phyloP scores from a whole-genome alignment of 1,140 invertebrate genomes.

The Pseudoatta argentina region DNA sequence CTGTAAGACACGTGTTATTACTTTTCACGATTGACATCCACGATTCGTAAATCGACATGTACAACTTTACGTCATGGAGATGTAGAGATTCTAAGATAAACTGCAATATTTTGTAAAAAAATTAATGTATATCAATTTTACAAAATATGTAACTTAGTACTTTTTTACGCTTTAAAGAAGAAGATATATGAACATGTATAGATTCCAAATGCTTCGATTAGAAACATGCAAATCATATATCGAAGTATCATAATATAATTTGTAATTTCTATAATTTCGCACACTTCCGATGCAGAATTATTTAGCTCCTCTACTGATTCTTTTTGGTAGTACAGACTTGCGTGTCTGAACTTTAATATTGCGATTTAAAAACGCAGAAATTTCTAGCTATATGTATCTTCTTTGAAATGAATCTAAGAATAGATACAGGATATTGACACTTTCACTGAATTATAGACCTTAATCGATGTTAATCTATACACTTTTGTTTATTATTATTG shows the following conservation, averaged over 20 bases:
- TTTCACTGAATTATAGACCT: conserved; percentile 43
- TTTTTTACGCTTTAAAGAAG: conserved; percentile 66
- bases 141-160: conserved; percentile 46
- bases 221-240: neutral
- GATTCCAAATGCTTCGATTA: neutral
- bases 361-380: conserved; percentile 24
- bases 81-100: neutral
- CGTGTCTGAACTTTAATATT: conserved; percentile 28
- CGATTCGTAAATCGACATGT: neutral
- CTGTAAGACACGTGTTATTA: neutral
- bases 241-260: neutral
- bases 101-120: conserved; percentile 73
- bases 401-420: conserved; percentile 50
- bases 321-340: conserved; percentile 9
- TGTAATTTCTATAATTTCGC: conserved; percentile 13
- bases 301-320: conserved; percentile 22
- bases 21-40: neutral
- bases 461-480: conserved; percentile 52
- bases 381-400: conserved; percentile 61
- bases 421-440: conserved; percentile 56
- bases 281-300: conserved; percentile 27
- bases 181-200: conserved; percentile 1
- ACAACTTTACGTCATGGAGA: neutral
- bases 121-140: conserved; percentile 56
- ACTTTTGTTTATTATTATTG: conserved; percentile 56